phyloP scores from a whole-genome alignment of 2,888 invertebrate species.

The Myopa tessellatipennis region DNA sequence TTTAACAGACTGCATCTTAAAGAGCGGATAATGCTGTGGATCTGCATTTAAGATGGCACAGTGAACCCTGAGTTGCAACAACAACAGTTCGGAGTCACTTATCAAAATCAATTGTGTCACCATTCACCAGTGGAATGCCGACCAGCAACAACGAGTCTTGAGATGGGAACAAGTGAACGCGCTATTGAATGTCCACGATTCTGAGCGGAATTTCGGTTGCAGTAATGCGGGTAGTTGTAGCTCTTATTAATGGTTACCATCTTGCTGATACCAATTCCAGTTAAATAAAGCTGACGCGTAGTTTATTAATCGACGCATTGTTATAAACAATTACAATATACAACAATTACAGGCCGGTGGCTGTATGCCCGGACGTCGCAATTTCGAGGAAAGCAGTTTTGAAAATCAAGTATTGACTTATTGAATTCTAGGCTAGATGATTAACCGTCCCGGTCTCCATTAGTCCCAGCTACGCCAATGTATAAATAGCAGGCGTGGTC shows the following conservation, averaged over 20 bases:
- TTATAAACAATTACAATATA: conserved; percentile 4
- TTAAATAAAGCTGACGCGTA: conserved; percentile 13
- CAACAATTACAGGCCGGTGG: no score
- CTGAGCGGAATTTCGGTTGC: not conserved
- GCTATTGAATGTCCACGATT: not conserved
- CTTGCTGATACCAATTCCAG: not conserved
- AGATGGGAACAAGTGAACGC: not conserved
- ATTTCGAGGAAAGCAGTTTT: no score
- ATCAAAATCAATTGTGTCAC: conserved; percentile 23
- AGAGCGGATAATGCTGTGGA: not conserved
- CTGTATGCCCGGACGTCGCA: no score
- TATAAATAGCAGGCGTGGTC: no score
- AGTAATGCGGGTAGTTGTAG: not conserved
- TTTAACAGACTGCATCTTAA: conserved; percentile 14
- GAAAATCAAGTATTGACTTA: no score
- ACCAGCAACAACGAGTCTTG: not conserved
- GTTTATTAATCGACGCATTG: not conserved
- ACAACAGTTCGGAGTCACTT: not conserved
- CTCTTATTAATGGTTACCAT: not conserved
- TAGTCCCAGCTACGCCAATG: no score
- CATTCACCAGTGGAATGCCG: conserved; percentile 24
- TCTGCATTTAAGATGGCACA: conserved; percentile 1
- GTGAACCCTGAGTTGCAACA: conserved; percentile 3
- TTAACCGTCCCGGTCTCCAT: no score
- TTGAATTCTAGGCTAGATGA: no score